Percentiles rank a stretch among this genome's conserved stretches.
These are phyloP conservation scores for Cotesia typhae DNA, from an alignment of 1,140 invertebrate genomes.

Conservation along the genomic window DNA sequence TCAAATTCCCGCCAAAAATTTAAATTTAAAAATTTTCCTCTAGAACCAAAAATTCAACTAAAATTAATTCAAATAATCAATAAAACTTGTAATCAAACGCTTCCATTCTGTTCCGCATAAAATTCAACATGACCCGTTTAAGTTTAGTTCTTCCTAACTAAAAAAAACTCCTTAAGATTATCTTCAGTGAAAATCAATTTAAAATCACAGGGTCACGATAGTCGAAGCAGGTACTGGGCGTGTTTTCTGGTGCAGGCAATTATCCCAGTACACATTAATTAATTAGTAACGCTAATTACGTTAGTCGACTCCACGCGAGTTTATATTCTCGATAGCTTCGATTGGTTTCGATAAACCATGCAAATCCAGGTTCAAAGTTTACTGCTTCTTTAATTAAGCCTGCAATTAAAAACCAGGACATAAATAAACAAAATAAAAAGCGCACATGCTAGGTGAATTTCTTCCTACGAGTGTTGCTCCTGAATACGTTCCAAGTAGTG, in stretches of 20 bases:
- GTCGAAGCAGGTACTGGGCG: neutral
- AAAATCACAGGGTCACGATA: slow-evolving; percentile 14
- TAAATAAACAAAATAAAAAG: neutral
- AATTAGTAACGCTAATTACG: slow-evolving; percentile 55
- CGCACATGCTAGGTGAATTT: no score
- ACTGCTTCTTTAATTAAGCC: slow-evolving; percentile 43
- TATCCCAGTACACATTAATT: slow-evolving; percentile 37
- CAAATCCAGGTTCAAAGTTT: slow-evolving; percentile 52
- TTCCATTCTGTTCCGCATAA: no score
- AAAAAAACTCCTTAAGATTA: neutral
- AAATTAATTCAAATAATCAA: no score
- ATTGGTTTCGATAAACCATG: slow-evolving; percentile 44
- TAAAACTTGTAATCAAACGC: no score
- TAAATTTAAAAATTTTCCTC: no score
- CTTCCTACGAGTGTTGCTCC: no score
- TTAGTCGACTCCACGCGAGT: slow-evolving; percentile 31
- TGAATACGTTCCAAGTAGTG: neutral
- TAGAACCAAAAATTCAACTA: no score
- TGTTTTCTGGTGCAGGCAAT: slow-evolving; percentile 21
- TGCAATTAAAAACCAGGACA: slow-evolving; percentile 37
- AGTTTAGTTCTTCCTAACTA: no score
- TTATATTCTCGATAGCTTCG: neutral
- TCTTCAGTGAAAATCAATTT: slow-evolving; percentile 1
- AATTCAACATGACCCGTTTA: no score
- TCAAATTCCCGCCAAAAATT: no score